Percentiles rank a stretch among this genome's conserved stretches.
phyloP scores from a whole-genome alignment of 2,888 invertebrate species.

The Suillia variegata region DNA sequence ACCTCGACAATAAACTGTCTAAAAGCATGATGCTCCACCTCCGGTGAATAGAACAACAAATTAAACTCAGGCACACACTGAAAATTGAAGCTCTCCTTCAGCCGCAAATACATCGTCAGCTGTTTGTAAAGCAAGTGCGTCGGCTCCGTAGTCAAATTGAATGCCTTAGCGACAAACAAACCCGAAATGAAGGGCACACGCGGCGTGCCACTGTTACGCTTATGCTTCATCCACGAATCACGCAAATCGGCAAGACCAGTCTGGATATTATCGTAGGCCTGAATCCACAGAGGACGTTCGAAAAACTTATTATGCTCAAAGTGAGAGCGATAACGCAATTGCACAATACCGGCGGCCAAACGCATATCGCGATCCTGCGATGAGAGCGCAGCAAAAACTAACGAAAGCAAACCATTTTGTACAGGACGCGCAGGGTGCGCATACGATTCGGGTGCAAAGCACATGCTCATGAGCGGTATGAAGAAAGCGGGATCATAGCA shows the following conservation, averaged over 20 bases:
- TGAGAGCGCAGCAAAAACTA: slow-evolving; percentile 73
- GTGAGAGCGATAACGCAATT: slow-evolving; percentile 76
- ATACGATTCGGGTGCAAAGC: slow-evolving; percentile 76
- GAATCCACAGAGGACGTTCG: slow-evolving; percentile 58
- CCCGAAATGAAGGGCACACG: slow-evolving; percentile 55
- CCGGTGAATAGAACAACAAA: slow-evolving; percentile 80
- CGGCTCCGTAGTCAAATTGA: slow-evolving; percentile 76
- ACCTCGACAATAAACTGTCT: slow-evolving; percentile 79
- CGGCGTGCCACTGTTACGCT: slow-evolving; percentile 55
- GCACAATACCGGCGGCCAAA: slow-evolving; percentile 74
- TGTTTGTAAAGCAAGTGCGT: slow-evolving; percentile 77
- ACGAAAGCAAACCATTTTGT: slow-evolving; percentile 72
- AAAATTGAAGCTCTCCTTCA: slow-evolving; percentile 78
- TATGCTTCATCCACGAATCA: slow-evolving; percentile 52
- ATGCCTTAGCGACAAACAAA: slow-evolving; percentile 54
- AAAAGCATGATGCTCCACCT: slow-evolving; percentile 71
- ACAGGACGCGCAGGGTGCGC: slow-evolving; percentile 75
- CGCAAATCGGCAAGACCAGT: slow-evolving; percentile 51
- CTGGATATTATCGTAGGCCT: slow-evolving; percentile 59
- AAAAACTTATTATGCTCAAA: slow-evolving; percentile 69
- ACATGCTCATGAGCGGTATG: slow-evolving; percentile 75
- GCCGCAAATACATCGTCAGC: slow-evolving; percentile 77
- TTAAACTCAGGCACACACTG: slow-evolving; percentile 86
- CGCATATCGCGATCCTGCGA: slow-evolving; percentile 72
- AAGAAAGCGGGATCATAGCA: slow-evolving; percentile 85